A percentile compares a stretch with the other conserved stretches of the same genome.
phyloP scores from a whole-genome alignment of 2,888 invertebrate genomes.

The Yponomeuta cagnagella region DNA sequence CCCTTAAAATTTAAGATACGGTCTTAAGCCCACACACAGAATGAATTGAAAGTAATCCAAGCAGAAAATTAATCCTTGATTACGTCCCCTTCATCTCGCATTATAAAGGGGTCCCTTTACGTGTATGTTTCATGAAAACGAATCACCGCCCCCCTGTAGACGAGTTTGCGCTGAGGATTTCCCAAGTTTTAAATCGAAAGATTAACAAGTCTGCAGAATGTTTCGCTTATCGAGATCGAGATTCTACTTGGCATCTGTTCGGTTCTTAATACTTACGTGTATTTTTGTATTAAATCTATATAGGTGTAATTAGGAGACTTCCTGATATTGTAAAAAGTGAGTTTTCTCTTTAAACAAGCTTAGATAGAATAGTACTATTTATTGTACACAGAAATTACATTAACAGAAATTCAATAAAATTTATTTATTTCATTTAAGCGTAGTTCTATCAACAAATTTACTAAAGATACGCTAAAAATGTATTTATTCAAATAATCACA shows the following conservation, averaged over 20 bases:
- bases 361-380: too few relatives aligned
- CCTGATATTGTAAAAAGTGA: too few relatives aligned
- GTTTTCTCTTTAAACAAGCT: too few relatives aligned
- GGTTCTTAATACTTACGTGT: neutral
- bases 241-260: slow-evolving; percentile 1
- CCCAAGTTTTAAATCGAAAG: slow-evolving; percentile 26
- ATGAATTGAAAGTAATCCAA: slow-evolving; percentile 73
- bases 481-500: too few relatives aligned
- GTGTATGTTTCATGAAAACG: slow-evolving; percentile 16
- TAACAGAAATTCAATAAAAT: too few relatives aligned
- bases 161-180: slow-evolving; percentile 23
- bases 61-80: slow-evolving; percentile 75
- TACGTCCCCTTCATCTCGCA: slow-evolving; percentile 46
- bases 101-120: slow-evolving; percentile 37
- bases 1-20: slow-evolving; percentile 61
- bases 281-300: too few relatives aligned
- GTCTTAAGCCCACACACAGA: slow-evolving; percentile 56
- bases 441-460: too few relatives aligned
- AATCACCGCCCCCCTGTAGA: slow-evolving; percentile 5
- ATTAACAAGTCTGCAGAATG: slow-evolving; percentile 10
- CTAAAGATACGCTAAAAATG: too few relatives aligned
- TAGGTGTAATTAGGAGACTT: too few relatives aligned
- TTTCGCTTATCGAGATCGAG: neutral
- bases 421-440: too few relatives aligned
- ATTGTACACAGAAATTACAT: too few relatives aligned